Evolutionary conservation across 2,888 invertebrate species (phyloP).

Genomic region (Ischnura elegans): DNA sequence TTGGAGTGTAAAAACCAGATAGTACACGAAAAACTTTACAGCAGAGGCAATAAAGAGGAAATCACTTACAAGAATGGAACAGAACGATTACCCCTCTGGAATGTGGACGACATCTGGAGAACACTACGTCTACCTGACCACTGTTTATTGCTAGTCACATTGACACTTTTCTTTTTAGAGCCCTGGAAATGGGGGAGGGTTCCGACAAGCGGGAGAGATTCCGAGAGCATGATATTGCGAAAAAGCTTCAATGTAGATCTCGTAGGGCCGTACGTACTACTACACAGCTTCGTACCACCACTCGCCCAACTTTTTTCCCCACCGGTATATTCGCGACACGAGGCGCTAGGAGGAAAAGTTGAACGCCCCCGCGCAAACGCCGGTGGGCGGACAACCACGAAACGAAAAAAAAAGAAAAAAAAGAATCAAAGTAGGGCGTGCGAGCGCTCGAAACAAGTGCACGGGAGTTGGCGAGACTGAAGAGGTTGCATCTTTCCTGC

Average conservation of each 20-base stretch:
- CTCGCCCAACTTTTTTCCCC: not conserved
- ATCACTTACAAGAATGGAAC: no score
- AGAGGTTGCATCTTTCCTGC: not conserved
- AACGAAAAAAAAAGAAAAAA: not conserved
- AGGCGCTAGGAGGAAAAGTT: conserved; percentile 12
- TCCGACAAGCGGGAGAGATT: not conserved
- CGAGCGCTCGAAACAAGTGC: not conserved
- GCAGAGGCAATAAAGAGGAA: no score
- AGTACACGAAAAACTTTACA: no score
- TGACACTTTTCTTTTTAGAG: not conserved
- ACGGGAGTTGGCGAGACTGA: not conserved
- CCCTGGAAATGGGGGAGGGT: not conserved
- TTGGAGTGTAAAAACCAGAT: no score
- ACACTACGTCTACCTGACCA: not conserved
- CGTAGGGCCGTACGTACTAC: no score
- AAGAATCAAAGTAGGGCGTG: not conserved
- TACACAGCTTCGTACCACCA: not conserved
- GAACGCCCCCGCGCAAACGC: not conserved
- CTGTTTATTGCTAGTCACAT: not conserved
- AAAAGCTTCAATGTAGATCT: not conserved
- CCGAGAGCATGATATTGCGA: not conserved
- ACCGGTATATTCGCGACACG: not conserved
- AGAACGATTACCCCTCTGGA: no score
- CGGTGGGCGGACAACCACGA: not conserved
- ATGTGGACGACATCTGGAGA: not conserved